Evolutionary conservation across 1,140 invertebrate species (phyloP).

Genomic region (Drosophila bifasciata): DNA sequence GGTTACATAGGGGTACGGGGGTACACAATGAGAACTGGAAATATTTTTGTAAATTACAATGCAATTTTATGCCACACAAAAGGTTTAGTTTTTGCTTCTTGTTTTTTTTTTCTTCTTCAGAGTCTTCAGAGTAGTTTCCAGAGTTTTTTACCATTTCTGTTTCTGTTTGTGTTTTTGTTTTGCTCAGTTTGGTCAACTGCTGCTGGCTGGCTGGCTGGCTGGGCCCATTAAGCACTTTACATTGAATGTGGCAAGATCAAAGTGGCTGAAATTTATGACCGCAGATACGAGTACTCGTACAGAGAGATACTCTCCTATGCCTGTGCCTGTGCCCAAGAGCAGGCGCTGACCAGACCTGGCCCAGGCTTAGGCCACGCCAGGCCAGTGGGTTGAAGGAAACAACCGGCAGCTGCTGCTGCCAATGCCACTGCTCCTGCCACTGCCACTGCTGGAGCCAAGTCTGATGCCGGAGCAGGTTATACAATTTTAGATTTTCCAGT

Average conservation of each 20-base stretch:
- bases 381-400: slow-evolving; percentile 43
- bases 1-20: neutral
- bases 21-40: slow-evolving; percentile 57
- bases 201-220: no score
- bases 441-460: neutral
- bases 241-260: slow-evolving; percentile 82
- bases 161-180: slow-evolving; percentile 34
- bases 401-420: slow-evolving; percentile 19
- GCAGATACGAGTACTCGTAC: slow-evolving; percentile 34
- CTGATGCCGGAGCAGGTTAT: slow-evolving; percentile 69
- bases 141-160: no score
- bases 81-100: slow-evolving; percentile 53
- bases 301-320: slow-evolving; percentile 49
- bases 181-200: slow-evolving; percentile 43
- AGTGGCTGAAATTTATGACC: slow-evolving; percentile 75
- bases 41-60: slow-evolving; percentile 78
- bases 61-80: slow-evolving; percentile 77
- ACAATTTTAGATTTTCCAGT: slow-evolving; percentile 75
- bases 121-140: neutral
- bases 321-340: slow-evolving; percentile 8
- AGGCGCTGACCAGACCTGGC: slow-evolving; percentile 17
- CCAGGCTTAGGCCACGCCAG: slow-evolving; percentile 27
- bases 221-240: slow-evolving; percentile 79
- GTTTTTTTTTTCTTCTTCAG: slow-evolving; percentile 3
- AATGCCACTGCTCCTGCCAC: slow-evolving; percentile 31